Percentiles rank a stretch among this genome's conserved stretches.
Conservation (phyloP, 2,797 vertebrate genomes). For the Enteromius treurensis region DNA sequence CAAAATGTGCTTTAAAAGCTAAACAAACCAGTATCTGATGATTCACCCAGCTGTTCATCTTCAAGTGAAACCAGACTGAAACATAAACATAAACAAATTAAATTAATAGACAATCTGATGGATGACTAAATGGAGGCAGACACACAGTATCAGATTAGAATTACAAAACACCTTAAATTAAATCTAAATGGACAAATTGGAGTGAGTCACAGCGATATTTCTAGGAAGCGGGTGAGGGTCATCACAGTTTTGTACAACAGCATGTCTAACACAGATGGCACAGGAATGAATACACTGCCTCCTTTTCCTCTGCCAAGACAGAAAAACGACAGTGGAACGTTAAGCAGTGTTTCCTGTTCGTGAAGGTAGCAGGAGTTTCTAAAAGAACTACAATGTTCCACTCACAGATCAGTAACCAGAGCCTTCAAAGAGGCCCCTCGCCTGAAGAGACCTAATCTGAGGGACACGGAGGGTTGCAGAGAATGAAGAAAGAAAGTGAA, state of each 20-base stretch:
- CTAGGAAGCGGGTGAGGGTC: background rate
- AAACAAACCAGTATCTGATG: slow-evolving; percentile 72
- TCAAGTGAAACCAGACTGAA: slow-evolving; percentile 82
- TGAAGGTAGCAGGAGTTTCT: background rate
- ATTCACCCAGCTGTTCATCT: slow-evolving; percentile 70
- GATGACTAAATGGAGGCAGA: background rate
- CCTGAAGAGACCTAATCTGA: slow-evolving; percentile 26
- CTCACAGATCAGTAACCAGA: slow-evolving; percentile 54
- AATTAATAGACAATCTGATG: background rate
- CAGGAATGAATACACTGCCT: background rate
- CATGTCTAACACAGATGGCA: slow-evolving; percentile 22
- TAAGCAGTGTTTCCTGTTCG: slow-evolving; percentile 30
- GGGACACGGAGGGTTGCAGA: background rate
- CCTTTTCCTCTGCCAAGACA: slow-evolving; percentile 8
- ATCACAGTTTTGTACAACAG: background rate
- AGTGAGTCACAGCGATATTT: background rate
- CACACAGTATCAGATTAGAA: background rate
- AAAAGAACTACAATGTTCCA: slow-evolving; percentile 26
- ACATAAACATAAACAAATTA: slow-evolving; percentile 31
- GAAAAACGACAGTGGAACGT: slow-evolving; percentile 28
- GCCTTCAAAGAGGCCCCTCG: slow-evolving; percentile 46
- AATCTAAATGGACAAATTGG: slow-evolving; percentile 1
- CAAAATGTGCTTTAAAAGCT: slow-evolving; percentile 27
- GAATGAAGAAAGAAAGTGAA: slow-evolving; percentile 44
- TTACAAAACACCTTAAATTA: background rate